phyloP scores from a whole-genome alignment of 2,113 vertebrate genomes.

The Myotis davidii region DNA sequence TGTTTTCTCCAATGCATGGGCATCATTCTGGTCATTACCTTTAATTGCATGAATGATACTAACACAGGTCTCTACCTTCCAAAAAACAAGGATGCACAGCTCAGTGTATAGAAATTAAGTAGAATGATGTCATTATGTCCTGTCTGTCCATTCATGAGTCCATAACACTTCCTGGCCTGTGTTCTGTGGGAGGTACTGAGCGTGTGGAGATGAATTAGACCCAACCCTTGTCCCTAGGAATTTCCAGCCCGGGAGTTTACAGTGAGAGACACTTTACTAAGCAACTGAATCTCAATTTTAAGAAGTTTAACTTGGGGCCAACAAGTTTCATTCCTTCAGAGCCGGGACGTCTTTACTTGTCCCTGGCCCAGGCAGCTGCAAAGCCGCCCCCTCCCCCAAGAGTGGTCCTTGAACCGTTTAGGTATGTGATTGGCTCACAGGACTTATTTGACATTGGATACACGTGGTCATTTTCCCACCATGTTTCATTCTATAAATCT shows the following conservation, averaged over 20 bases:
- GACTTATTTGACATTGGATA: slow-evolving; percentile 57
- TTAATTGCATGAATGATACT: neutral
- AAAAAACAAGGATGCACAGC: neutral
- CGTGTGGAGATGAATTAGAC: neutral
- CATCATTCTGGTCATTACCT: slow-evolving; percentile 4
- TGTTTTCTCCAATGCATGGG: neutral
- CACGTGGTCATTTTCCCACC: slow-evolving; percentile 49
- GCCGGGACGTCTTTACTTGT: neutral
- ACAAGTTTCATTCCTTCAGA: slow-evolving; percentile 56
- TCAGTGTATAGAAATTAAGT: neutral
- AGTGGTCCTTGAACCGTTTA: neutral
- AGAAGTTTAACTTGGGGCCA: slow-evolving; percentile 48
- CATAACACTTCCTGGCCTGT: neutral
- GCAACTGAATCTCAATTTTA: neutral
- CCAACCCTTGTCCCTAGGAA: neutral
- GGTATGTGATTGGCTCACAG: neutral
- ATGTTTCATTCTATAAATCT: slow-evolving; percentile 36
- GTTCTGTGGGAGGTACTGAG: neutral
- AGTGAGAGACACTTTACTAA: neutral
- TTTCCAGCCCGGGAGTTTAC: neutral
- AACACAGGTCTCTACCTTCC: neutral
- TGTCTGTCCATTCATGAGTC: neutral
- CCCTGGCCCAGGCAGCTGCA: slow-evolving; percentile 4
- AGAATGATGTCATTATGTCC: neutral
- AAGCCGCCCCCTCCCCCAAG: neutral